Conservation (phyloP, 2,797 vertebrate genomes). For the Propithecus deckenii region DNA sequence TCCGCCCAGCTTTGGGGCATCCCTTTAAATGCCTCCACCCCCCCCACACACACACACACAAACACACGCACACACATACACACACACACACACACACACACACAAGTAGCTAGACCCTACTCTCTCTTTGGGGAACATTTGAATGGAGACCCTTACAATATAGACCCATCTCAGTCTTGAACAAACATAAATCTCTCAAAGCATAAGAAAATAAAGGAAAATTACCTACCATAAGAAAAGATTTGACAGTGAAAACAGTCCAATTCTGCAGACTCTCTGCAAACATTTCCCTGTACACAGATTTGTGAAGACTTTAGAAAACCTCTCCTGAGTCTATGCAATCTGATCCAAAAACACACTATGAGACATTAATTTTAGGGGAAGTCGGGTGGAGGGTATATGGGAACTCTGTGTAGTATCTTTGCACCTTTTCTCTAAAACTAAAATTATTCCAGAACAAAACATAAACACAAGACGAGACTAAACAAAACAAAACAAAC, state of each 20-base stretch:
- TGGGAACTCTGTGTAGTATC: not conserved
- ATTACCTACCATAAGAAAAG: not conserved
- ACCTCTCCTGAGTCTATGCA: not conserved
- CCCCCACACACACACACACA: not conserved
- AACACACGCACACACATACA: not conserved
- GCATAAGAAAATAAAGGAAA: constrained; percentile 39
- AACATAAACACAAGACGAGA: not conserved
- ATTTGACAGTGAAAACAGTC: not conserved
- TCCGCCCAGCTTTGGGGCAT: no score
- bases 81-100: not conserved
- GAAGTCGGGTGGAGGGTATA: not conserved
- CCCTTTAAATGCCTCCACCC: not conserved
- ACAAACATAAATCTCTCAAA: constrained; percentile 15
- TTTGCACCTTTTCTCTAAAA: not conserved
- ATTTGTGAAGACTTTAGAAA: not conserved
- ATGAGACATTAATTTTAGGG: not conserved
- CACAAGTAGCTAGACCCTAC: not conserved
- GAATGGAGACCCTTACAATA: not conserved
- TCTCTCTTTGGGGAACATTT: not conserved
- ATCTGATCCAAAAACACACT: not conserved
- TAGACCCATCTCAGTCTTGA: not conserved
- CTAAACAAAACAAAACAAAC: not conserved
- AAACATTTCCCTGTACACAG: not conserved
- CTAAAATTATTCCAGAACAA: not conserved
- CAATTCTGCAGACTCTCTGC: not conserved